A percentile compares a stretch with the other conserved stretches of the same genome.
Conservation (phyloP, 2,888 invertebrate species). For the Drosophila prolongata region DNA sequence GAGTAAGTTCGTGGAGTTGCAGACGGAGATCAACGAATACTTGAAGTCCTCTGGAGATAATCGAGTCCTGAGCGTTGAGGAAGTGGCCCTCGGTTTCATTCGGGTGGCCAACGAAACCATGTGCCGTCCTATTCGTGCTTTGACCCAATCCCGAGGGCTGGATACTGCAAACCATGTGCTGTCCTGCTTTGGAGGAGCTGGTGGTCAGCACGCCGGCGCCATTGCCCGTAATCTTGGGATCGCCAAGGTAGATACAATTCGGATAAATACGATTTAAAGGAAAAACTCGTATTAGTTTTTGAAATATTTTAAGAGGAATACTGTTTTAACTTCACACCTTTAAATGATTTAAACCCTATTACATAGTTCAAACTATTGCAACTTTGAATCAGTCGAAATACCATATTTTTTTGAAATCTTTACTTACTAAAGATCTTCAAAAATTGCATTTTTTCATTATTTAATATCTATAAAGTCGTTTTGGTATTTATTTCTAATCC, state of each 20-base stretch:
- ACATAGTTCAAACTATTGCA: no score
- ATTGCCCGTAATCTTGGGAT: constrained; percentile 96
- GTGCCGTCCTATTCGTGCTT: constrained; percentile 96
- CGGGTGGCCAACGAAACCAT: constrained; percentile 99
- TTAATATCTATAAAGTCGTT: no score
- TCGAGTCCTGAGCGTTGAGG: constrained; percentile 86
- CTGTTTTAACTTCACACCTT: no score
- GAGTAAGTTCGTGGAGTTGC: constrained; percentile 89
- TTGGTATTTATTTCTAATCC: no score
- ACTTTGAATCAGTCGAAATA: no score
- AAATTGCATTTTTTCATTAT: no score
- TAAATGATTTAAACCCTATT: no score
- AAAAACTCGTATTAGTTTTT: no score
- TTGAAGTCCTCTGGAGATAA: constrained; percentile 85
- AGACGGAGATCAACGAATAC: constrained; percentile 88
- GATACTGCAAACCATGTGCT: constrained; percentile 96
- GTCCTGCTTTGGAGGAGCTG: constrained; percentile 99
- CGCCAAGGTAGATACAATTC: constrained; percentile 86
- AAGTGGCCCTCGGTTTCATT: constrained; percentile 98
- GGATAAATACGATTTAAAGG: no score
- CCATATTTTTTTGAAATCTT: no score
- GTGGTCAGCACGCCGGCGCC: constrained; percentile 99
- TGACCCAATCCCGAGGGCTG: constrained; percentile 94
- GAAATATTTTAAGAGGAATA: no score
- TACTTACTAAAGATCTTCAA: no score